These are phyloP conservation scores for Poecilus cupreus DNA, from an alignment of 2,888 invertebrate genomes.

Conservation along the genomic window DNA sequence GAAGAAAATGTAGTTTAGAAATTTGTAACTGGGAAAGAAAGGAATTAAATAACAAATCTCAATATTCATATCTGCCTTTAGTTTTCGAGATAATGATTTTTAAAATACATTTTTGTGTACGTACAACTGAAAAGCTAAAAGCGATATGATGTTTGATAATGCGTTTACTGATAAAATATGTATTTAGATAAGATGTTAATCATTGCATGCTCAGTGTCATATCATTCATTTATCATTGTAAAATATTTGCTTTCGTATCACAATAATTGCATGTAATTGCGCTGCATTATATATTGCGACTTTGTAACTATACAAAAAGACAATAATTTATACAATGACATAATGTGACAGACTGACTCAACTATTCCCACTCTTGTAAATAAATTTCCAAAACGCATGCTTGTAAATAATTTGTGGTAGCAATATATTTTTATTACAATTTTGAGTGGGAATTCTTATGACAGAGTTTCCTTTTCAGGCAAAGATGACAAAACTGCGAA, in stretches of 20 bases:
- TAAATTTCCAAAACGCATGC: constrained; percentile 47
- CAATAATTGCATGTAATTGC: neutral
- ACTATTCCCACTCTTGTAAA: constrained; percentile 62
- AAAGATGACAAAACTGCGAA: constrained; percentile 57
- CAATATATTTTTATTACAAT: constrained; percentile 31
- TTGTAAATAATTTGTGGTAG: constrained; percentile 55
- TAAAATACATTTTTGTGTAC: too few species aligned
- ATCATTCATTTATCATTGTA: neutral
- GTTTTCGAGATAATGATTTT: too few species aligned
- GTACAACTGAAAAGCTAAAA: too few species aligned
- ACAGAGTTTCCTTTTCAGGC: constrained; percentile 58
- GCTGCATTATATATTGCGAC: neutral
- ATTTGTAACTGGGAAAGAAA: too few species aligned
- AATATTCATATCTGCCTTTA: too few species aligned
- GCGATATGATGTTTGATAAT: too few species aligned
- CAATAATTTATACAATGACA: neutral
- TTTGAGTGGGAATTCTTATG: constrained; percentile 58
- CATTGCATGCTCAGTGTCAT: neutral
- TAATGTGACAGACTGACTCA: constrained; percentile 62
- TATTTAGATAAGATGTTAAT: too few species aligned
- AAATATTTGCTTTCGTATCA: neutral
- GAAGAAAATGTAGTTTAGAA: too few species aligned
- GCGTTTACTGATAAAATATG: too few species aligned
- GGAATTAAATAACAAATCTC: too few species aligned
- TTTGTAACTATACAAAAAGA: neutral